Percentiles rank a stretch among this genome's conserved stretches.
These are phyloP conservation scores for Ploceus nigricollis DNA, from an alignment of 2,113 vertebrate species.

Conservation along the genomic window DNA sequence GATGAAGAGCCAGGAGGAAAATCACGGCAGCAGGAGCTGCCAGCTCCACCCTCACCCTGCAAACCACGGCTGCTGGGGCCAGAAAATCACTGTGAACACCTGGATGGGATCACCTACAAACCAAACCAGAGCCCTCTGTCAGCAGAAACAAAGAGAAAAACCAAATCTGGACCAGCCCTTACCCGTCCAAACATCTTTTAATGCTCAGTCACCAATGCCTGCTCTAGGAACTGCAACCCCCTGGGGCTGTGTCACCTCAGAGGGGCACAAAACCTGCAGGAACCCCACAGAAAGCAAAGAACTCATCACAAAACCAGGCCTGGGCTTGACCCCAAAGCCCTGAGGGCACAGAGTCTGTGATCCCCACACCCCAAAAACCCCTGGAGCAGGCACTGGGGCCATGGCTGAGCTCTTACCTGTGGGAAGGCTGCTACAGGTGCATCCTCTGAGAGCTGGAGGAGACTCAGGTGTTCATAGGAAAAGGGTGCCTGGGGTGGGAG, in stretches of 20 bases:
- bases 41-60: background rate
- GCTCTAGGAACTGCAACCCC: background rate
- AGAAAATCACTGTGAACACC: background rate
- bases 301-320: accelerated
- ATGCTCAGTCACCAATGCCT: accelerated
- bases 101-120: background rate
- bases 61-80: accelerated
- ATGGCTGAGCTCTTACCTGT: background rate
- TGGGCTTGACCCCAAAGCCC: background rate
- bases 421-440: background rate
- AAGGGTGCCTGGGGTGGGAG: background rate
- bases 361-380: background rate
- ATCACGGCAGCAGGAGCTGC: accelerated
- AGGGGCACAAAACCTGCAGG: background rate
- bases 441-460: background rate
- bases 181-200: background rate
- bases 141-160: background rate
- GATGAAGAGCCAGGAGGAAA: background rate
- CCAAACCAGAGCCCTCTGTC: background rate
- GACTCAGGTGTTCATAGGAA: background rate
- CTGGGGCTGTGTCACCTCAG: accelerated
- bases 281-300: accelerated
- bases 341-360: background rate
- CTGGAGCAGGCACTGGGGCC: accelerated
- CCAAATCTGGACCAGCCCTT: background rate